phyloP scores from a whole-genome alignment of 1,140 invertebrate species.

The Drosophila santomea region DNA sequence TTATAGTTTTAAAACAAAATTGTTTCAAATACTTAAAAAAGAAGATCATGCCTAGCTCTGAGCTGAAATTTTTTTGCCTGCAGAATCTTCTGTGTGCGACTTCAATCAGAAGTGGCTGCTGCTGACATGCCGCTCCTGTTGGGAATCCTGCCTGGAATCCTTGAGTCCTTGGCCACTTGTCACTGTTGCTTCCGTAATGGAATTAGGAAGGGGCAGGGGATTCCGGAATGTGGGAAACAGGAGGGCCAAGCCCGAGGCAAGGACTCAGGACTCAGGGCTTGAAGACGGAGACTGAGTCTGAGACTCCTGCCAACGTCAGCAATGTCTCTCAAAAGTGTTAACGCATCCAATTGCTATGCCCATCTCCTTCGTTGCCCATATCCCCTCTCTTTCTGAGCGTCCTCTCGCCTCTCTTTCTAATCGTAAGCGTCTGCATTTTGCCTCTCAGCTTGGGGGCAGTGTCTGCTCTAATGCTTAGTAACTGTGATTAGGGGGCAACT shows the following conservation, averaged over 20 bases:
- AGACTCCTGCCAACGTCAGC: conserved; percentile 52
- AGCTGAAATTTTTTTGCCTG: background rate
- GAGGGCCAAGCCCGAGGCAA: background rate
- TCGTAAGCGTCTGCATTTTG: conserved; percentile 78
- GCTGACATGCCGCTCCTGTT: conserved; percentile 36
- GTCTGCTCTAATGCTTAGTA: conserved; percentile 75
- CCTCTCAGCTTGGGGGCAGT: conserved; percentile 55
- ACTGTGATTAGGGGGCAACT: conserved; percentile 71
- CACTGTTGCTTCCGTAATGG: conserved; percentile 82
- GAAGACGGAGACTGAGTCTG: background rate
- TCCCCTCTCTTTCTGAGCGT: background rate
- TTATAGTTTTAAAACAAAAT: no score
- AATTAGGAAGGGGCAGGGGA: conserved; percentile 57
- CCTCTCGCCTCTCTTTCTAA: conserved; percentile 43
- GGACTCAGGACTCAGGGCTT: conserved; percentile 3
- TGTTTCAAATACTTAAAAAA: no score
- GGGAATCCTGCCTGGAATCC: conserved; percentile 25
- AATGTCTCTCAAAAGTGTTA: conserved; percentile 73
- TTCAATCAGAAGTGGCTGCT: conserved; percentile 61
- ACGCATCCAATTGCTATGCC: conserved; percentile 67
- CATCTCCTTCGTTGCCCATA: conserved; percentile 1
- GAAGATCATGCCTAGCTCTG: no score
- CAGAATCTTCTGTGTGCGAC: conserved; percentile 15
- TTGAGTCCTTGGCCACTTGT: conserved; percentile 68
- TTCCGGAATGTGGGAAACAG: background rate